Evolutionary conservation across 2,113 vertebrate species (phyloP), one percentile per base, ranked within the genome.

Genomic region (Lepisosteus osseus): DNA sequence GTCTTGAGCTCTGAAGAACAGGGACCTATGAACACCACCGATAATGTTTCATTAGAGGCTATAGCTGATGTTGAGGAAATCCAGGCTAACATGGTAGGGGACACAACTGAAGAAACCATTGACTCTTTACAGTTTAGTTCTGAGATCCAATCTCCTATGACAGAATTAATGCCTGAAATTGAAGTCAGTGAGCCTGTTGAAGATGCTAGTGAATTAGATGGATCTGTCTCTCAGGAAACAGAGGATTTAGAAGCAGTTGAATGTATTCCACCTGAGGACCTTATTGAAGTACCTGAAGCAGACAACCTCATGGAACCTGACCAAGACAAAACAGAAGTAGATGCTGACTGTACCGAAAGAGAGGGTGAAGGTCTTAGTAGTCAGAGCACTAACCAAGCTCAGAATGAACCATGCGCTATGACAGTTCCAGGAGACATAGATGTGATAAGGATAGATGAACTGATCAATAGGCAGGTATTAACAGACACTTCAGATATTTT

Each of bases 401-500:
- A 80, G 91, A 76, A 69, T 92, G 59, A 84, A 47, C 77, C 84
- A 47, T 92, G 91, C 71, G 90, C 91, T 81, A 91, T 93, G 71
- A 93, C 90, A 6, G 90, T 93, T 72, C 91, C 90, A 72, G 3
- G 82, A 47, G 88, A 88, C 59, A 71, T 91, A 4, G 90, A 92
- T 70, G 64, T 82, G 66, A 85, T 88, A 65, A 84, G 87, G 59
- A 87, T 90, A 63, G 82, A 84, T 0, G 89, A 93, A 80, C 86
- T 91, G 70, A 89, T 89, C 70, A 92, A 92, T 78, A 85, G 90
- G 71, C 84, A 91, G 67, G 90, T 91, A 68, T 89, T 91, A 43
- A 89, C 89, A 15, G 90, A 92, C 80, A 91, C 90, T 69, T 91
- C 90, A 0, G 91, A 93, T 75, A 89, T 90, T 66, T 92, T 92